Evolutionary conservation across 2,113 vertebrate species (phyloP).

Genomic region (Bettongia penicillata): DNA sequence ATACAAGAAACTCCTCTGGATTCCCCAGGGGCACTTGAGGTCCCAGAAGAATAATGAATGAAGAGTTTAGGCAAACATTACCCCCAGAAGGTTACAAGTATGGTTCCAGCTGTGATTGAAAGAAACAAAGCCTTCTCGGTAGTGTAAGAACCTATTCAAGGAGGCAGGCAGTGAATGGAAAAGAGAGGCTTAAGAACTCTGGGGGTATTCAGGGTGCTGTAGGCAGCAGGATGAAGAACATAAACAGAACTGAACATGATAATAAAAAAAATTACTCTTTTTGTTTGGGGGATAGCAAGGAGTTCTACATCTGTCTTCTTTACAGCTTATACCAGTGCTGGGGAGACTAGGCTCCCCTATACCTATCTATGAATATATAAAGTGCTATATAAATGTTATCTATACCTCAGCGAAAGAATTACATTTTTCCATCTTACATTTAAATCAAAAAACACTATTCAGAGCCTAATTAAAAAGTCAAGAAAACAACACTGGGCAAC

Average conservation of each 20-base stretch:
- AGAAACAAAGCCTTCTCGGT: background rate
- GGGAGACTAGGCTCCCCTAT: background rate
- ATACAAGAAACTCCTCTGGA: background rate
- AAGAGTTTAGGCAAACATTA: conserved; percentile 1
- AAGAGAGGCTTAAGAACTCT: background rate
- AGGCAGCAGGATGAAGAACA: background rate
- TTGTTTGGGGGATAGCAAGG: background rate
- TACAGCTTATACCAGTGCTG: background rate
- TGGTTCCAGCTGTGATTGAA: background rate
- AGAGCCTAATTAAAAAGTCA: conserved; percentile 32
- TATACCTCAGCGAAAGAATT: background rate
- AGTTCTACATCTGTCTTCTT: background rate
- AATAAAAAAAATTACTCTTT: conserved; percentile 23
- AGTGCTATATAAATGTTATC: background rate
- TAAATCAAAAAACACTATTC: conserved; percentile 8
- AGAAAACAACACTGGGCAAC: background rate
- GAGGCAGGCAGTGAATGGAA: background rate
- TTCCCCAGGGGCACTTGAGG: background rate
- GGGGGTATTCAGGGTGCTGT: background rate
- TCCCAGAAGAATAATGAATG: background rate
- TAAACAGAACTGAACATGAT: background rate
- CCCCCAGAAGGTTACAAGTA: background rate
- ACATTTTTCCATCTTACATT: background rate
- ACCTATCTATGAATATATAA: conserved; percentile 9
- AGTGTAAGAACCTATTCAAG: background rate